Evolutionary conservation across 2,888 invertebrate genomes (phyloP).

Genomic region (Thelaira solivaga): DNA sequence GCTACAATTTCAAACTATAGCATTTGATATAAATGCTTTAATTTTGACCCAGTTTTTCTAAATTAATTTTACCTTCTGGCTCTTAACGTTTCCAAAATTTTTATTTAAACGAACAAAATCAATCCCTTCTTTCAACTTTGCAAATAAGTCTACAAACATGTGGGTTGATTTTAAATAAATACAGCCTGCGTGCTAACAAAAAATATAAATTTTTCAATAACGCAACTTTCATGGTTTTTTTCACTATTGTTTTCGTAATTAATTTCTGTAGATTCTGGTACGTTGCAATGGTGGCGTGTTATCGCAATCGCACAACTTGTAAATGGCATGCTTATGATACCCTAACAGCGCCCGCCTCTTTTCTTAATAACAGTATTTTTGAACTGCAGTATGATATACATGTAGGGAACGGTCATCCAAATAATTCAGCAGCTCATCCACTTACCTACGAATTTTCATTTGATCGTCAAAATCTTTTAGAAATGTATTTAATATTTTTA

Average conservation of each 20-base stretch:
- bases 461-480: conserved; percentile 94
- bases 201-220: conserved; percentile 4
- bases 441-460: conserved; percentile 97
- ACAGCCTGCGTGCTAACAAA: too few relatives aligned
- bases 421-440: conserved; percentile 87
- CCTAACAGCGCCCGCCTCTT: conserved; percentile 59
- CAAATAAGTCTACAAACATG: too few relatives aligned
- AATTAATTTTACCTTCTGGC: too few relatives aligned
- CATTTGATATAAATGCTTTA: too few relatives aligned
- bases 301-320: conserved; percentile 87
- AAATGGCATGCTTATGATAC: conserved; percentile 87
- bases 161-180: too few relatives aligned
- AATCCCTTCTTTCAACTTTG: too few relatives aligned
- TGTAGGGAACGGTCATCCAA: conserved; percentile 97
- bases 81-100: too few relatives aligned
- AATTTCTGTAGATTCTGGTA: conserved; percentile 90
- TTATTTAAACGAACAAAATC: too few relatives aligned
- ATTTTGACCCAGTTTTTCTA: too few relatives aligned
- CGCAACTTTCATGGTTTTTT: not conserved
- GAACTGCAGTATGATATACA: conserved; percentile 89
- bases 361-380: conserved; percentile 57
- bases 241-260: not conserved
- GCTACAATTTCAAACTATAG: too few relatives aligned
- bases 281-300: conserved; percentile 95
- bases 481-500: conserved; percentile 92